phyloP scores from a whole-genome alignment of 1,140 invertebrate genomes.

The Watersipora subatra region DNA sequence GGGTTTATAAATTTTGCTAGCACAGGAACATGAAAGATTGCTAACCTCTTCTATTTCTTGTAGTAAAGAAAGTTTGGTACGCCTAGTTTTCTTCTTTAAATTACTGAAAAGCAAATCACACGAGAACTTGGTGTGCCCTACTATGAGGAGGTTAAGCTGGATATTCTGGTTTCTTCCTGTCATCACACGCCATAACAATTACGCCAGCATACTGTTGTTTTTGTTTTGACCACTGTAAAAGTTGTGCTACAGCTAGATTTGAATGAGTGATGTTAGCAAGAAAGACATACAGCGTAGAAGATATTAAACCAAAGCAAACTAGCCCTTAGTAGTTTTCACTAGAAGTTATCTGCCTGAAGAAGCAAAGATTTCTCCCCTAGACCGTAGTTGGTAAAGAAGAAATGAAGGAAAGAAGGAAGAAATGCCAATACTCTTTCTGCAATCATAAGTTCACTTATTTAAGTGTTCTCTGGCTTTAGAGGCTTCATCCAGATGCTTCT shows the following conservation, averaged over 20 bases:
- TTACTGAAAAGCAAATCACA: conserved; percentile 21
- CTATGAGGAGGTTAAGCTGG: conserved; percentile 15
- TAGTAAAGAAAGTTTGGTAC: conserved; percentile 8
- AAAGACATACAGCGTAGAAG: no score
- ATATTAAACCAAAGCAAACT: no score
- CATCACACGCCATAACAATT: conserved; percentile 16
- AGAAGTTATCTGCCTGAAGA: conserved; percentile 19
- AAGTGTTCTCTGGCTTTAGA: not conserved
- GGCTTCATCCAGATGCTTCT: conserved; percentile 1
- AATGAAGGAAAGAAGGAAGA: conserved; percentile 10
- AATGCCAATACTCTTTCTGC: not conserved
- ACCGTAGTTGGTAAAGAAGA: conserved; percentile 16
- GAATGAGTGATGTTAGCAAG: no score
- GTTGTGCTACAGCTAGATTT: no score
- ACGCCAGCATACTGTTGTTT: conserved; percentile 18
- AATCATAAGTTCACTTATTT: not conserved
- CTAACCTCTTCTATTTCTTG: conserved; percentile 10
- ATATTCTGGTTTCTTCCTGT: conserved; percentile 10
- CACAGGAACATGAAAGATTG: no score
- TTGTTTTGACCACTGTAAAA: conserved; percentile 21
- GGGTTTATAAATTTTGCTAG: no score
- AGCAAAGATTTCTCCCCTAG: conserved; percentile 13
- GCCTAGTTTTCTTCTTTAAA: conserved; percentile 14
- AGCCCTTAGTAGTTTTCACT: no score
- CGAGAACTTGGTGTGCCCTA: conserved; percentile 22